phyloP scores from a whole-genome alignment of 1,140 invertebrate genomes.

The Orius insidiosus region DNA sequence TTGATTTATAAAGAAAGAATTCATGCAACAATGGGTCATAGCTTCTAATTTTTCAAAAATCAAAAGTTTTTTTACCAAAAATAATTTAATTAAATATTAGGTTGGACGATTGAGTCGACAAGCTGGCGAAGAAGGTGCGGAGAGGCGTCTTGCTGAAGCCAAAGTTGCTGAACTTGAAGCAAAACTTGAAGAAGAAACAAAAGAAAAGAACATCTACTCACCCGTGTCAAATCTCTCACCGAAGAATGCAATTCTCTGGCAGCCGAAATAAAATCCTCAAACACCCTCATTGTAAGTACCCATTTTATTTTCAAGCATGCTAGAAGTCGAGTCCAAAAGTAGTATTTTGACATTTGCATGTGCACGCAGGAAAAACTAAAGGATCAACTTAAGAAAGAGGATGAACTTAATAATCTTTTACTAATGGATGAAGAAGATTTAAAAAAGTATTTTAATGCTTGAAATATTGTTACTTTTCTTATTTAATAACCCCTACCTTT shows the following conservation, averaged over 20 bases:
- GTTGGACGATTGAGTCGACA: constrained; percentile 57
- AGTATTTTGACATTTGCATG: constrained; percentile 5
- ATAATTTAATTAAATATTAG: constrained; percentile 24
- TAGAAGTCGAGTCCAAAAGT: not conserved
- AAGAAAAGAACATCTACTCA: constrained; percentile 46
- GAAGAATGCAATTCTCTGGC: constrained; percentile 45
- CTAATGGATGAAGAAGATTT: constrained; percentile 6
- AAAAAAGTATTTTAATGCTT: constrained; percentile 8
- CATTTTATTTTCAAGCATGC: not conserved
- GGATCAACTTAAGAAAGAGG: constrained; percentile 7
- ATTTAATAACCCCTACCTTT: too few species aligned
- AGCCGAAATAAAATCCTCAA: constrained; percentile 33
- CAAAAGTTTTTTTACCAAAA: not conserved
- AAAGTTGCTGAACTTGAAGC: constrained; percentile 46
- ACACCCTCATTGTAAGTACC: constrained; percentile 9
- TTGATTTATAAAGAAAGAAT: constrained; percentile 15
- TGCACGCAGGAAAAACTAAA: constrained; percentile 4
- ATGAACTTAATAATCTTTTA: constrained; percentile 1
- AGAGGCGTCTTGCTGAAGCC: constrained; percentile 51
- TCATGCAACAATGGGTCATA: not conserved
- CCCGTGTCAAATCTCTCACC: constrained; percentile 41
- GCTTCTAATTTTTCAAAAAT: not conserved
- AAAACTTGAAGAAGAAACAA: constrained; percentile 43
- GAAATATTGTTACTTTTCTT: too few species aligned
- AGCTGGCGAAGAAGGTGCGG: constrained; percentile 60